Conservation (phyloP, 2,113 vertebrate genomes). For the Lonchura striata region DNA sequence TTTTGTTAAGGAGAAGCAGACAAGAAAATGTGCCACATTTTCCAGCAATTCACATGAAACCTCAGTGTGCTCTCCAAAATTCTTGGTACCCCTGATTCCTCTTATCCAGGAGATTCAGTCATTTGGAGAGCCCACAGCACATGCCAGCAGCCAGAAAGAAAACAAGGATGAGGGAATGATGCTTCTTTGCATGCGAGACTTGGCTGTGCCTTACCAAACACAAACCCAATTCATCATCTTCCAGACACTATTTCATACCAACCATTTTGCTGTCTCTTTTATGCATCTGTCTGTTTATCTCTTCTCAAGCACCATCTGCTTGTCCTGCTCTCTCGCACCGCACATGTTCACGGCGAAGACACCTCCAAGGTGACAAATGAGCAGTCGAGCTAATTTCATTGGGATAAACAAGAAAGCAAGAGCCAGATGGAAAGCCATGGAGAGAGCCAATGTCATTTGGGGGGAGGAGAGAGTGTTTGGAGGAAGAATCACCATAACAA, state of each 20-base stretch:
- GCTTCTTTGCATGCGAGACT: not conserved
- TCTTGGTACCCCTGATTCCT: not conserved
- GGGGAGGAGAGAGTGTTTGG: constrained; percentile 25
- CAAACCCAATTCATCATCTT: constrained; percentile 21
- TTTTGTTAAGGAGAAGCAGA: not conserved
- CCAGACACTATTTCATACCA: not conserved
- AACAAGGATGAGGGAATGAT: not conserved
- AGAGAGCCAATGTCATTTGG: not conserved
- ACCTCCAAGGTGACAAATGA: constrained; percentile 74
- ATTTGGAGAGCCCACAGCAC: not conserved
- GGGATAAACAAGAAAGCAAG: constrained; percentile 47
- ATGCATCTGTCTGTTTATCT: constrained; percentile 63
- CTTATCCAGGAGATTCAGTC: not conserved
- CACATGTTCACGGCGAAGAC: constrained; percentile 18
- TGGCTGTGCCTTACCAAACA: not conserved
- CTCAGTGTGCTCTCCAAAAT: not conserved
- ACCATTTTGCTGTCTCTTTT: constrained; percentile 16
- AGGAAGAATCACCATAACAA: constrained; percentile 72
- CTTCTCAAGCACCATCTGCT: constrained; percentile 57
- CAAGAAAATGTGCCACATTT: not conserved
- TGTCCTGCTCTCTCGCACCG: not conserved
- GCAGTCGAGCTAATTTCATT: constrained; percentile 68
- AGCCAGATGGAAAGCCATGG: constrained; percentile 72
- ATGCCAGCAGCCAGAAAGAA: not conserved
- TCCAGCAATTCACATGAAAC: not conserved